Percentiles rank a stretch among this genome's conserved stretches.
phyloP scores from a whole-genome alignment of 2,113 vertebrate species.

The Clarias macrocephalus region DNA sequence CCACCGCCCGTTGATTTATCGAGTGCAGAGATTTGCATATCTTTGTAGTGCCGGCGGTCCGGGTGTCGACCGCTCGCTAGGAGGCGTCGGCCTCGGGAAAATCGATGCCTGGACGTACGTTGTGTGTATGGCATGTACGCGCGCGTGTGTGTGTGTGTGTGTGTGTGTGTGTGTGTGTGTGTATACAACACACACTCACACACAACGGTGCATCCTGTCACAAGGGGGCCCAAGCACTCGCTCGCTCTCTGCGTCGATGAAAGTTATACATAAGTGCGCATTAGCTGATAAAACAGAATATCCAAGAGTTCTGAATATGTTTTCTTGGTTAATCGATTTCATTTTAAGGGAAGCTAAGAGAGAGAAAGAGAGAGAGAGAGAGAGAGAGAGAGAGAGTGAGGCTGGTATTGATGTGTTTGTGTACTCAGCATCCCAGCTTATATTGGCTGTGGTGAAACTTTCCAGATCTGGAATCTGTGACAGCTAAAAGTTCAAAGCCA shows the following conservation, averaged over 20 bases:
- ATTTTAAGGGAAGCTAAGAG: slow-evolving; percentile 55
- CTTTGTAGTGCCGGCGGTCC: slow-evolving; percentile 79
- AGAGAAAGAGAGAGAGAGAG: not conserved
- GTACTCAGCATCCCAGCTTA: slow-evolving; percentile 30
- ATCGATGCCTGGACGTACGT: slow-evolving; percentile 73
- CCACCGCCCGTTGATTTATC: slow-evolving; percentile 75
- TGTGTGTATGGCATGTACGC: slow-evolving; percentile 61
- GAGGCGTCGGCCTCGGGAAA: slow-evolving; percentile 76
- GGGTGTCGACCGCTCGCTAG: slow-evolving; percentile 72
- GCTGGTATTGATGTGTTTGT: slow-evolving; percentile 69
- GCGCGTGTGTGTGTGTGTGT: too few species aligned
- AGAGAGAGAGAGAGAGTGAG: slow-evolving; percentile 54
- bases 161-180: slow-evolving; percentile 5
- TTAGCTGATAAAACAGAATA: slow-evolving; percentile 77
- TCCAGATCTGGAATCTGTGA: not conserved
- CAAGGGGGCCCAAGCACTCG: not conserved
- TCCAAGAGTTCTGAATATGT: slow-evolving; percentile 75
- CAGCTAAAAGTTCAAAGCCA: not conserved
- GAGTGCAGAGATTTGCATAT: slow-evolving; percentile 77
- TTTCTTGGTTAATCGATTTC: slow-evolving; percentile 77
- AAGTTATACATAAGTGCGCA: slow-evolving; percentile 72
- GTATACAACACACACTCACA: slow-evolving; percentile 59
- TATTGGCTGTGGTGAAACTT: slow-evolving; percentile 8
- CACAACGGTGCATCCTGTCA: slow-evolving; percentile 12
- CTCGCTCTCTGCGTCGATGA: slow-evolving; percentile 36